Base-by-base conservation (phyloP, 1,140 invertebrate species). In the Thaumatotibia leucotreta region DNA sequence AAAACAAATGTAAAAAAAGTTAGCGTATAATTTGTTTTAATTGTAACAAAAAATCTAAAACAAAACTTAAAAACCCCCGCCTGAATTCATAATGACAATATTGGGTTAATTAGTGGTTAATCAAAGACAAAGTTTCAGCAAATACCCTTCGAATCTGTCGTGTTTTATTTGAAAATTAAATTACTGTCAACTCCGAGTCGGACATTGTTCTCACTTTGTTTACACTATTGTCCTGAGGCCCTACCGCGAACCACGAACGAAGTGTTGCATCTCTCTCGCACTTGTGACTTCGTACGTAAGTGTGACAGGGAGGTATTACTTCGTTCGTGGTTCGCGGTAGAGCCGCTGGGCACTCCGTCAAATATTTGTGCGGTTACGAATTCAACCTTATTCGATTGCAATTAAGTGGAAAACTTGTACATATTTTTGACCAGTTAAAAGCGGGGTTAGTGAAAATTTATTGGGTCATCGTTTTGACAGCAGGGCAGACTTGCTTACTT, bases 131-230 rank as follows among this genome's bases (percentile, higher is more conserved):
- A 58, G 24, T 58, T 58, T 58, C 11, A 29, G 11, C 27, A 58
- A 31, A 27, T 9, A 27, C n/a, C 52, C 23, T 54, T 54, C 27
- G 52, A 58, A 58, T 11, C 24, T 58, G 24, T 58, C 52, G 52
- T 8, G 52, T 58, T 58, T 27, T 27, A 54, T 54, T 54, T 27
- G 50, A 10, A 4, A 27, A 54, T 54, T 8, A 27, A 54, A 54
- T 54, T 54, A 54, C 50, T 54, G 22, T 24, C 52, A 31, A 0
- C 52, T 10, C 9, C 50, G 10, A n/a, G 52, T 24, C 11, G 23
- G 24, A 11, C n/a, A 58, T 58, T 58, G 52, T 58, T 58, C 29
- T 20, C 29, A 58, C 52, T 58, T 29, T 58, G 24, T 58, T 58
- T 58, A 14, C 52, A 58, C 52, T 31, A 58, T 54, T 24, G 24